Conservation (phyloP, 2,797 vertebrate species). For the Harpagifer antarcticus region DNA sequence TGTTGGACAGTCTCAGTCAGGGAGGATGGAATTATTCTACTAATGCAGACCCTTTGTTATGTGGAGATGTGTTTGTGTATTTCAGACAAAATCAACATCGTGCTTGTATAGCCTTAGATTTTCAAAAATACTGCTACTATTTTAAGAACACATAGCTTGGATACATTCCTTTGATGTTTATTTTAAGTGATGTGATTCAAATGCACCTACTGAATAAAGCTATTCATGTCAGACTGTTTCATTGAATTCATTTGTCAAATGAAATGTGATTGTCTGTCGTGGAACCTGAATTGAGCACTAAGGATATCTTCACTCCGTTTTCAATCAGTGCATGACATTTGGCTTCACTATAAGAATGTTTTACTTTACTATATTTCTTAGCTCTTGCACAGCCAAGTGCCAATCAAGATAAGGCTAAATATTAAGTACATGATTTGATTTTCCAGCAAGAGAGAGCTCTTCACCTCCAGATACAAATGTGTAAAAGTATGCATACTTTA, state of each 20-base stretch:
- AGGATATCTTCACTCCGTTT: slow-evolving; percentile 48
- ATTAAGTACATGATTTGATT: slow-evolving; percentile 75
- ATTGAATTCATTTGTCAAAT: slow-evolving; percentile 66
- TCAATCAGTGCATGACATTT: slow-evolving; percentile 59
- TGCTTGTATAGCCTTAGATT: slow-evolving; percentile 1
- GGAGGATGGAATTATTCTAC: neutral
- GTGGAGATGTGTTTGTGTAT: too few species aligned
- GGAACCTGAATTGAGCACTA: slow-evolving; percentile 52
- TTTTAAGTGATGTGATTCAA: slow-evolving; percentile 56
- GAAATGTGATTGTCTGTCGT: slow-evolving; percentile 60
- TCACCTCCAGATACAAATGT: slow-evolving; percentile 70
- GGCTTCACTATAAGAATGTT: slow-evolving; percentile 55
- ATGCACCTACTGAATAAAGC: slow-evolving; percentile 45
- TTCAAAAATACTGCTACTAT: slow-evolving; percentile 19
- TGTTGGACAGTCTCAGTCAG: neutral
- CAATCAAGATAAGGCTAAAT: slow-evolving; percentile 71
- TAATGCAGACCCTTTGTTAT: neutral
- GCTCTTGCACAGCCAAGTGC: slow-evolving; percentile 59
- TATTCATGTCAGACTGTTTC: slow-evolving; percentile 45
- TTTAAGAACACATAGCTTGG: slow-evolving; percentile 28
- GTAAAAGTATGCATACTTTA: slow-evolving; percentile 69
- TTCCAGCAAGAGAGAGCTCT: slow-evolving; percentile 58
- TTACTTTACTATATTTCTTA: slow-evolving; percentile 51
- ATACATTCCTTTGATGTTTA: slow-evolving; percentile 51
- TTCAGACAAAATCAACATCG: too few species aligned